These are phyloP conservation scores for Hetaerina americana DNA, from an alignment of 1,140 invertebrate genomes.

Conservation along the genomic window DNA sequence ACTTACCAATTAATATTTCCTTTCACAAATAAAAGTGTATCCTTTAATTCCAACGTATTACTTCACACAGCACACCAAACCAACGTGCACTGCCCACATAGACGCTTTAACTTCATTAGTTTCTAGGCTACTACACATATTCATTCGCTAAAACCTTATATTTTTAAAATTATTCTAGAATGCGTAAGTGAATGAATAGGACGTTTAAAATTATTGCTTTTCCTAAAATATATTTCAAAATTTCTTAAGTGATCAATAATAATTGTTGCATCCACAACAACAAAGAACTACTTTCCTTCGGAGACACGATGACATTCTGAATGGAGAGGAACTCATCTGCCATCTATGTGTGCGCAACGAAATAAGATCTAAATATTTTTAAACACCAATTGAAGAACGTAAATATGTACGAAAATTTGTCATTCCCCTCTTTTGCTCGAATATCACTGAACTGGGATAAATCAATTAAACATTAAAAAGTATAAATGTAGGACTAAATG, in stretches of 20 bases:
- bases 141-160: background rate
- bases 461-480: no score
- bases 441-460: no score
- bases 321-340: no score
- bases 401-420: no score
- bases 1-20: background rate
- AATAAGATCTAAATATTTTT: no score
- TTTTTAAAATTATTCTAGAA: background rate
- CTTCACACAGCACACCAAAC: background rate
- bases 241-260: background rate
- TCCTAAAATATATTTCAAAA: background rate
- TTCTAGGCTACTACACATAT: background rate
- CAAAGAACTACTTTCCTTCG: background rate
- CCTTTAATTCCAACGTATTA: background rate
- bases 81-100: background rate
- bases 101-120: background rate
- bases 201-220: background rate
- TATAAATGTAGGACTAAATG: no score
- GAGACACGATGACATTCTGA: no score
- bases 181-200: background rate
- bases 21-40: no score
- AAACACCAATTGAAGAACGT: no score
- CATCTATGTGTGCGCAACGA: no score
- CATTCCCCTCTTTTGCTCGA: no score
- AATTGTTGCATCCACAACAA: background rate